Conservation (phyloP, 2,797 vertebrate genomes). For the Synaphobranchus kaupii region DNA sequence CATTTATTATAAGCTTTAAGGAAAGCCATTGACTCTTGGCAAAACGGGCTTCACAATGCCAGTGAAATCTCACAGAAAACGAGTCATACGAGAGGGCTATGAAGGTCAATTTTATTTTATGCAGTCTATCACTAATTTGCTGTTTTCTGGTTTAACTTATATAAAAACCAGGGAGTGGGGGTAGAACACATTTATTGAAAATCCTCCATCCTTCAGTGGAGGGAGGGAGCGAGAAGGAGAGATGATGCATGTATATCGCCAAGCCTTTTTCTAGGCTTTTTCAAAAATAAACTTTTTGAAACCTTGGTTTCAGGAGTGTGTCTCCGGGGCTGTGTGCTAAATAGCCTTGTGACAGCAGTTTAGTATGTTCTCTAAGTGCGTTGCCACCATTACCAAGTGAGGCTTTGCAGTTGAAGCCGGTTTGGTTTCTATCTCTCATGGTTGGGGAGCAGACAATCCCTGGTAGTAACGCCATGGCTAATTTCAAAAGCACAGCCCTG, state of each 20-base stretch:
- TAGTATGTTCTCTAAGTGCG: not conserved
- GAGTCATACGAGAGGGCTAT: slow-evolving; percentile 18
- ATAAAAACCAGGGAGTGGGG: slow-evolving; percentile 46
- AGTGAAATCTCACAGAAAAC: slow-evolving; percentile 36
- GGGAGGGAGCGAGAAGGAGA: slow-evolving; percentile 40
- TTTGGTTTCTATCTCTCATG: not conserved
- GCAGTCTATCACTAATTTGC: slow-evolving; percentile 60
- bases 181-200: slow-evolving; percentile 53
- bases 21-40: slow-evolving; percentile 43
- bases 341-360: not conserved
- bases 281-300: slow-evolving; percentile 62
- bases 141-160: slow-evolving; percentile 55
- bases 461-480: slow-evolving; percentile 43
- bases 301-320: slow-evolving; percentile 52
- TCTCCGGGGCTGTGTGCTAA: slow-evolving; percentile 40
- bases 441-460: slow-evolving; percentile 21
- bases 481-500: slow-evolving; percentile 50
- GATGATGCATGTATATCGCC: slow-evolving; percentile 9
- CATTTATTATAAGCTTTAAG: slow-evolving; percentile 45
- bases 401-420: slow-evolving; percentile 1
- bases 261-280: slow-evolving; percentile 55
- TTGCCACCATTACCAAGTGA: slow-evolving; percentile 13
- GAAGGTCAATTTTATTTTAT: slow-evolving; percentile 59
- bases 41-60: slow-evolving; percentile 53
- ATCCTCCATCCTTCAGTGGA: slow-evolving; percentile 49